Conservation (phyloP, 1,140 invertebrate genomes). For the Penaeus vannamei region DNA sequence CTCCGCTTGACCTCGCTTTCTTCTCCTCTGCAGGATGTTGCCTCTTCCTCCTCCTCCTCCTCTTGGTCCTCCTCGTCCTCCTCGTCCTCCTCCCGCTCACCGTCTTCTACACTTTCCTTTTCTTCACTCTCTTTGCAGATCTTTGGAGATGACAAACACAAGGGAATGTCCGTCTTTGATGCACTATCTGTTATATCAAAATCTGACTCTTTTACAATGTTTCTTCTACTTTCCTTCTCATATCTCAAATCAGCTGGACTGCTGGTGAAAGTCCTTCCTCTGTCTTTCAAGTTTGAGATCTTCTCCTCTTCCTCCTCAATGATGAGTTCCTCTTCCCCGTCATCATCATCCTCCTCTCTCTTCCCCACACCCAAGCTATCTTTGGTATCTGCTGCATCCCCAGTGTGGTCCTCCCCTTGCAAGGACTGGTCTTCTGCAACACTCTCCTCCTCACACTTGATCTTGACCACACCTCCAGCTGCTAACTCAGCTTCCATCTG, state of each 20-base stretch:
- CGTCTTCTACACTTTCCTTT: too few species aligned
- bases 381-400: not conserved
- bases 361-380: not conserved
- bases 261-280: too few species aligned
- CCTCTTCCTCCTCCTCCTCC: too few species aligned
- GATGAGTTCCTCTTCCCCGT: not conserved
- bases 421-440: not conserved
- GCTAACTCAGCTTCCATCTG: constrained; percentile 62
- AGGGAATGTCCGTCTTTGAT: too few species aligned
- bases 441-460: not conserved
- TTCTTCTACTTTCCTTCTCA: not conserved
- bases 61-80: too few species aligned
- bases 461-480: not conserved
- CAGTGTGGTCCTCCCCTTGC: not conserved
- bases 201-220: not conserved
- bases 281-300: not conserved
- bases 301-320: not conserved
- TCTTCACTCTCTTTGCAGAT: too few species aligned
- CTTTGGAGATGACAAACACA: too few species aligned
- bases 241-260: too few species aligned
- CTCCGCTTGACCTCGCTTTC: too few species aligned
- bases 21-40: too few species aligned
- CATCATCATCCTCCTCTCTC: not conserved
- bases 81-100: too few species aligned
- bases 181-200: not conserved